Conservation (phyloP, 2,888 invertebrate genomes). For the Disparrhopalites patrizii region DNA sequence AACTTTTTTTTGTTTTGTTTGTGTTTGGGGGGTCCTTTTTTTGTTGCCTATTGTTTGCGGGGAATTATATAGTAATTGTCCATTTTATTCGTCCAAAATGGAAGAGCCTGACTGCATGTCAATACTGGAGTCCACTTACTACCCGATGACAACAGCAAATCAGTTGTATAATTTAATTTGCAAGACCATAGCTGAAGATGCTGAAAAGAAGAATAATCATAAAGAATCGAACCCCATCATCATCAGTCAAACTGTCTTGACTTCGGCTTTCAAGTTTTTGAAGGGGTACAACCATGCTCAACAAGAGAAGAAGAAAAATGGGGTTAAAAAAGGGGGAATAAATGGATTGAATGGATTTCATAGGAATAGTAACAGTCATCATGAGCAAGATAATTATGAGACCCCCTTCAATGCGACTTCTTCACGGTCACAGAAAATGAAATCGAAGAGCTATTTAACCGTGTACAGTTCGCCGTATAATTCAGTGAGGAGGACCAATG, state of each 20-base stretch:
- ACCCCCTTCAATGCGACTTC: no score
- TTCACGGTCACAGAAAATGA: background rate
- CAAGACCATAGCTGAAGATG: background rate
- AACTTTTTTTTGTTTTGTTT: no score
- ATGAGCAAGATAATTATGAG: no score
- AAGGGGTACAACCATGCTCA: background rate
- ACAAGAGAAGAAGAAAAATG: background rate
- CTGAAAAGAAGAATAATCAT: background rate
- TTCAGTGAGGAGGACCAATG: background rate
- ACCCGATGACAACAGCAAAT: constrained; percentile 15
- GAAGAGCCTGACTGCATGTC: constrained; percentile 1
- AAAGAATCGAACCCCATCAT: background rate
- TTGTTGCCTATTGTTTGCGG: no score
- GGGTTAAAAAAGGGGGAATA: background rate
- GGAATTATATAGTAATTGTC: no score
- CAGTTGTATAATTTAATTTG: constrained; percentile 14
- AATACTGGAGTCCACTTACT: constrained; percentile 11
- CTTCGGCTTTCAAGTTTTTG: constrained; percentile 20
- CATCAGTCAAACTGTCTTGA: constrained; percentile 1
- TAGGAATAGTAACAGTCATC: no score
- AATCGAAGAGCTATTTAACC: constrained; percentile 16
- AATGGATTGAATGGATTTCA: no score
- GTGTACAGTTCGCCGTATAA: constrained; percentile 23
- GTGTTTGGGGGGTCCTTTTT: no score
- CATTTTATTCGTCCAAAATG: no score